A percentile compares a stretch with the other conserved stretches of the same genome.
Evolutionary conservation across 2,888 invertebrate species (phyloP).

Genomic region (Clepsis dumicolana): DNA sequence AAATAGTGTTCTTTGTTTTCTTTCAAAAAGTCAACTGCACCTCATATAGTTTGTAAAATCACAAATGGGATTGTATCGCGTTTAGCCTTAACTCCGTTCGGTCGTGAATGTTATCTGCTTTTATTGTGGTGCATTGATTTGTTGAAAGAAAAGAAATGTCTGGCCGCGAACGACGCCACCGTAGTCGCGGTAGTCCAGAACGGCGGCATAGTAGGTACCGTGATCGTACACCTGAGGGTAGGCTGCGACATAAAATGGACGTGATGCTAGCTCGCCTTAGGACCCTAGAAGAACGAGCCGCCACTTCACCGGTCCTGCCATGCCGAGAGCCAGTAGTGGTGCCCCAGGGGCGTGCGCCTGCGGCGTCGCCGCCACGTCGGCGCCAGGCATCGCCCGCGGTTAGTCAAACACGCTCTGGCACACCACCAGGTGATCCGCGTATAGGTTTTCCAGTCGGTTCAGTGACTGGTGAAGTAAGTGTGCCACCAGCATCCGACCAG

Average conservation of each 20-base stretch:
- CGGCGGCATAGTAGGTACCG: not conserved
- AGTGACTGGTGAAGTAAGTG: not conserved
- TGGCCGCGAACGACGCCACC: not conserved
- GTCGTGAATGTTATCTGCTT: too few relatives aligned
- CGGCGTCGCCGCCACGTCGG: not conserved
- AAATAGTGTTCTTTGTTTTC: too few relatives aligned
- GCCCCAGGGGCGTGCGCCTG: too few relatives aligned
- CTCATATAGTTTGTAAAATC: too few relatives aligned
- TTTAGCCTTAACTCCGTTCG: too few relatives aligned
- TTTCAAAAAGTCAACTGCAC: too few relatives aligned
- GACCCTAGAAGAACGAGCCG: not conserved
- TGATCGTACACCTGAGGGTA: not conserved
- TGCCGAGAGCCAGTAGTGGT: not conserved
- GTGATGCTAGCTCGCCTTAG: not conserved
- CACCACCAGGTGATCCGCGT: not conserved
- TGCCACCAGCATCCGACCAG: not conserved
- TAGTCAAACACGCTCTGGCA: not conserved
- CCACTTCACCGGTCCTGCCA: not conserved
- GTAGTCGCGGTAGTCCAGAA: not conserved
- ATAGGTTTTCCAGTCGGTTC: not conserved
- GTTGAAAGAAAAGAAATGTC: constrained; percentile 1
- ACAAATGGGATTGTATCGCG: too few relatives aligned
- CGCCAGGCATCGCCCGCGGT: not conserved
- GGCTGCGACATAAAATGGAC: not conserved
- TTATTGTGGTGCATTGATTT: not conserved